These are phyloP conservation scores for Oreonectes daqikongensis DNA, from an alignment of 2,797 vertebrate species.

Conservation along the genomic window DNA sequence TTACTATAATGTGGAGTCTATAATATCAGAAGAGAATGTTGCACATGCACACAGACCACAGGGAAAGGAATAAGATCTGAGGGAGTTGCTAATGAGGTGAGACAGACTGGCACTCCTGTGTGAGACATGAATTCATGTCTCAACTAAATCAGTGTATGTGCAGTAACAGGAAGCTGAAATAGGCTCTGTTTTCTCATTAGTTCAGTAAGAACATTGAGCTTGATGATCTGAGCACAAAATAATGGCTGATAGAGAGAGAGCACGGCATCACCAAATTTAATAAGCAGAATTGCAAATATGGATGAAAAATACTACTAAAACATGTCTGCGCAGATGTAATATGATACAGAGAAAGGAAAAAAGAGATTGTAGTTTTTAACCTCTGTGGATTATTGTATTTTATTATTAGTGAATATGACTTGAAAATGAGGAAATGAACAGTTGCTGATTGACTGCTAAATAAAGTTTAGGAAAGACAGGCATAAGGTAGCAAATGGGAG, in stretches of 20 bases:
- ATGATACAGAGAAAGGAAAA: too few species aligned
- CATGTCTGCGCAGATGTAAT: too few species aligned
- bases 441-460: too few species aligned
- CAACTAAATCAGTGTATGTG: conserved; percentile 16
- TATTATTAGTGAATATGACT: too few species aligned
- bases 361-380: too few species aligned
- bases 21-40: conserved; percentile 28
- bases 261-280: neutral
- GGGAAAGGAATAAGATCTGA: conserved; percentile 39
- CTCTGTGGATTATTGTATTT: too few species aligned
- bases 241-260: neutral
- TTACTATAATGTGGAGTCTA: conserved; percentile 16
- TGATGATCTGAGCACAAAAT: conserved; percentile 14
- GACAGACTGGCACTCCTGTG: conserved; percentile 27
- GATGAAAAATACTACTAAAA: too few species aligned
- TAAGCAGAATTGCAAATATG: conserved; percentile 19
- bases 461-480: neutral
- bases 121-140: conserved; percentile 29
- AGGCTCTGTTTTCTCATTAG: conserved; percentile 27
- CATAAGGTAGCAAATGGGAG: neutral
- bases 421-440: too few species aligned
- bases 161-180: conserved; percentile 22
- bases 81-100: conserved; percentile 35
- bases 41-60: conserved; percentile 37
- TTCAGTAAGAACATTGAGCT: conserved; percentile 7